Base-by-base conservation (phyloP, 2,113 vertebrate genomes). In the Eublepharis macularius region DNA sequence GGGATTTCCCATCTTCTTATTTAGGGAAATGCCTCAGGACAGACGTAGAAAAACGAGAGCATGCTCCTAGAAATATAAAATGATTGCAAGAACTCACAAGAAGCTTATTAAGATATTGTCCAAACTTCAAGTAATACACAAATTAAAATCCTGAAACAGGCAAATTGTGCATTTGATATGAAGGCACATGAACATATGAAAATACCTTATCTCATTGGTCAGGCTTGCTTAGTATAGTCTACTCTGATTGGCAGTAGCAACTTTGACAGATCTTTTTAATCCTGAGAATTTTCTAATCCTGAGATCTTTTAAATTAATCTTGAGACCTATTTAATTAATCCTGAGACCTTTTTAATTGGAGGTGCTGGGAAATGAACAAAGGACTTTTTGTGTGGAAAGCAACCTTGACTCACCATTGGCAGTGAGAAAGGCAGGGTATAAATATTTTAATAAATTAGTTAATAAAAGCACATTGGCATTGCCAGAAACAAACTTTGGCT, bases 31-130 rank as follows among this genome's bases (percentile, higher is more conserved):
- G 8, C 34, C 32, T 49, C 49, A 32, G 32, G 2, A 29, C 39
- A 70, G 24, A 36, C 0, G 54, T 12, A 0, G 4, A 4, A 41
- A 45, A 63, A 49, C 0, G 17, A 45, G 19, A 79, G 34, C 10
- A 75, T 60, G 34, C 1, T 76, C n/a, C 1, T 9, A 4, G 60
- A 85, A 81, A 74, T 36, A 19, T 65, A 39, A 13, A 41, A 4
- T 6, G 66, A 24, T 4, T 75, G 54, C 41, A 49, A 73, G 74
- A 57, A 39, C 4, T 2, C 70, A 45, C 60, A 1, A 0, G n/a
- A 76, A 0, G 4, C 8, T 2, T 47, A 80, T 0, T 19, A 2
- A 9, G n/a, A n/a, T 0, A 0, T 2, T 5, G 29, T 11, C 75
- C 16, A 76, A 83, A n/a, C 16, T 11, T 26, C 76, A 75, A 87